phyloP scores from a whole-genome alignment of 2,113 vertebrate genomes.

The Aythya baeri region DNA sequence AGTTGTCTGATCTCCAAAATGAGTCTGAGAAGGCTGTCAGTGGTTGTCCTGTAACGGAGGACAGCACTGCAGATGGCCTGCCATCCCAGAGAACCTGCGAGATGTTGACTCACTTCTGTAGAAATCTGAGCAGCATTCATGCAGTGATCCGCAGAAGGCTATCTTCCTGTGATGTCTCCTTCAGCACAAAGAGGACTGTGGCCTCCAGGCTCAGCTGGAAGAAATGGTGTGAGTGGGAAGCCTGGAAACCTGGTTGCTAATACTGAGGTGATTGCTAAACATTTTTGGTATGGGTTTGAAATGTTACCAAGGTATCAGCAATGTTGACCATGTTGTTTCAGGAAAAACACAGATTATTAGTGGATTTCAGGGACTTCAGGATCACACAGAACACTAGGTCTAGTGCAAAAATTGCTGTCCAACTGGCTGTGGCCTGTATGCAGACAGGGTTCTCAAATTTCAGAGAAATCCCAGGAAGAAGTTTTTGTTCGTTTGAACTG shows the following conservation, averaged over 20 bases:
- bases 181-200: not conserved
- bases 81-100: not conserved
- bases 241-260: not conserved
- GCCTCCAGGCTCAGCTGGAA: not conserved
- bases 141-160: not conserved
- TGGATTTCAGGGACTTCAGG: not conserved
- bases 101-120: not conserved
- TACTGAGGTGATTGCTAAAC: not conserved
- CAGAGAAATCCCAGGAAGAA: not conserved
- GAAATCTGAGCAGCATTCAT: not conserved
- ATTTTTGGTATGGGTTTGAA: not conserved
- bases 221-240: not conserved
- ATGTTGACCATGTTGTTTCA: not conserved
- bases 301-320: not conserved
- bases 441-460: not conserved
- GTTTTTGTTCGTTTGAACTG: not conserved
- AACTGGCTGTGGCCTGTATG: rapidly evolving
- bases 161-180: not conserved
- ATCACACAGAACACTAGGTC: not conserved
- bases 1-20: not conserved
- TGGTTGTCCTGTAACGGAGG: not conserved
- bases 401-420: not conserved
- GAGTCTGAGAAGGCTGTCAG: not conserved
- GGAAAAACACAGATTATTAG: not conserved
- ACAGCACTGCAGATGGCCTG: not conserved